Base-by-base conservation (phyloP, 2,888 invertebrate species). In the Morinoia aosen region DNA sequence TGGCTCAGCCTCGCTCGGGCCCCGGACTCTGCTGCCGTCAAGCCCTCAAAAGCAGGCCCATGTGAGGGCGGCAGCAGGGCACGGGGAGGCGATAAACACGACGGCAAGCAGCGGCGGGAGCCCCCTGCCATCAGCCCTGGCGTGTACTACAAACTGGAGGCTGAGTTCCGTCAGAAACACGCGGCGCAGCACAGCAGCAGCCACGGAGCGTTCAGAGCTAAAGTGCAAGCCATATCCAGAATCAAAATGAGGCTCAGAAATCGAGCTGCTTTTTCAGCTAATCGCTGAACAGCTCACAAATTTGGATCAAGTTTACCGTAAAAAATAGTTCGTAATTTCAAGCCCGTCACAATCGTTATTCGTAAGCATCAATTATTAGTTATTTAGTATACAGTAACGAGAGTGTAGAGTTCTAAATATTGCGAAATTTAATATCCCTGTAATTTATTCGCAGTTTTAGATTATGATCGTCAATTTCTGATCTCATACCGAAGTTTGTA, bases 181-280 rank as follows among this genome's bases (percentile, higher is more conserved):
- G 4, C 61, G 14, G n/a, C 61, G 48, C 95, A 95, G 25, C 96
- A 96, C 76, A 95, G 95, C 40, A 95, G 95, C 56, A 90, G 61
- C 57, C 95, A 95, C 58, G 96, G 96, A 25, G 95, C 95, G 16
- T 96, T 96, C 91, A 95, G 96, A 39, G 96, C 96, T n/a, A 96
- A 96, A 88, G 96, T 96, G 48, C 96, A 96, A 76, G 96, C 96
- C 56, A 96, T 96, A 58, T 96, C 96, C 58, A 96, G 96, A 94
- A 96, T 96, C 91, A 96, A 96, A 94, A 96, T 96, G 96, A 96
- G 96, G 64, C 95, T 96, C n/a, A 95, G 96, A 48, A 96, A 96
- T 58, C 88, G 96, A n/a, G 95, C 96, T 10, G 96, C 96, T 56
- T 96, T 96, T 95, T 96, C 96, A 19, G 96, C 96, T 8, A 96